A percentile compares a stretch with the other conserved stretches of the same genome.
These are phyloP conservation scores for Piezodorus guildinii DNA, from an alignment of 1,140 invertebrate species.

Conservation along the genomic window DNA sequence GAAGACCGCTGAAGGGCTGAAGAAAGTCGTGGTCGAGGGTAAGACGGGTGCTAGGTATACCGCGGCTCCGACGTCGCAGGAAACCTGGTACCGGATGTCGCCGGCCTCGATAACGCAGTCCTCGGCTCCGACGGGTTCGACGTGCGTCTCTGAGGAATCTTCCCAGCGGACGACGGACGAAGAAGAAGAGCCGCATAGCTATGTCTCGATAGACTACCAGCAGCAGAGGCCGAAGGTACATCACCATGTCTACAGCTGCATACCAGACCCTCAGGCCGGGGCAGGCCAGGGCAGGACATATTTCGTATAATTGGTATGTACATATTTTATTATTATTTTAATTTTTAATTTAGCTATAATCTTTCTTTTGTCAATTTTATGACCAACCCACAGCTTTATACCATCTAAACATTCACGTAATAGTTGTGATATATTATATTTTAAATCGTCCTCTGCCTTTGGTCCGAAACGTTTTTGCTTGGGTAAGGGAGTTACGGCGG, in stretches of 20 bases:
- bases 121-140: constrained; percentile 45
- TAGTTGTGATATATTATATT: too few species aligned
- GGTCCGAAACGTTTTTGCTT: too few species aligned
- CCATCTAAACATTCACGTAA: too few species aligned
- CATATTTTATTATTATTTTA: background rate
- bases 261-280: constrained; percentile 38
- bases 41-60: constrained; percentile 40
- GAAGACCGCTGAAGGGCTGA: constrained; percentile 21
- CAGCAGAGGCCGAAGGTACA: constrained; percentile 34
- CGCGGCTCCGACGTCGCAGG: constrained; percentile 41
- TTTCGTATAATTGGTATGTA: constrained; percentile 28
- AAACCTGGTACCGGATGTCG: constrained; percentile 39
- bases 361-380: too few species aligned
- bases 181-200: constrained; percentile 41
- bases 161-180: constrained; percentile 45
- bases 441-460: too few species aligned
- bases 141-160: constrained; percentile 49
- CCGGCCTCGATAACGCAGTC: constrained; percentile 32
- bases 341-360: too few species aligned
- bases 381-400: too few species aligned
- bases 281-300: constrained; percentile 30
- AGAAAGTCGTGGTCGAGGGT: constrained; percentile 33
- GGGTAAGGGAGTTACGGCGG: too few species aligned
- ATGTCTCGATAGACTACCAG: constrained; percentile 31
- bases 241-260: constrained; percentile 43